phyloP scores from a whole-genome alignment of 2,797 vertebrate species.

The Leptatherina wallacei region DNA sequence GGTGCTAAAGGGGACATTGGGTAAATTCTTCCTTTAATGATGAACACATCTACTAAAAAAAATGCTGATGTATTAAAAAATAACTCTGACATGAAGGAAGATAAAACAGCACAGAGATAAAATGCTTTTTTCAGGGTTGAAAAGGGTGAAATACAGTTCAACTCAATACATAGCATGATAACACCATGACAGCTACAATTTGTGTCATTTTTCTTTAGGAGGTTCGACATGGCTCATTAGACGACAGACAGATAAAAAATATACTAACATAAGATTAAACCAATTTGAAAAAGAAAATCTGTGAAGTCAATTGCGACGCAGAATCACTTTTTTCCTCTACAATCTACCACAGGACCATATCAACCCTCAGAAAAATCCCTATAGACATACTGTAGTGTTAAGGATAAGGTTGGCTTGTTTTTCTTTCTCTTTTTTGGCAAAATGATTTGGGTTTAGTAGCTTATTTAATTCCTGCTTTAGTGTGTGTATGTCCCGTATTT shows the following conservation, averaged over 20 bases:
- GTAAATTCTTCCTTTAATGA: slow-evolving; percentile 37
- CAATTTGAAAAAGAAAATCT: not conserved
- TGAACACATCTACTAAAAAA: slow-evolving; percentile 32
- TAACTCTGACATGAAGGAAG: slow-evolving; percentile 18
- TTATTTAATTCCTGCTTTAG: not conserved
- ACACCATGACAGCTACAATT: not conserved
- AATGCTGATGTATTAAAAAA: not conserved
- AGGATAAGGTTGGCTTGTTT: not conserved
- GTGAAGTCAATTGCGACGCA: not conserved
- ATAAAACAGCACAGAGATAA: slow-evolving; percentile 20
- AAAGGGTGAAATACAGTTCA: slow-evolving; percentile 17
- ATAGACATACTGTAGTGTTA: not conserved
- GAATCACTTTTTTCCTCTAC: not conserved
- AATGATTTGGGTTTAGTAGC: not conserved
- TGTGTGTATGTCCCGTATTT: slow-evolving; percentile 11
- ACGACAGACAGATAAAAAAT: not conserved
- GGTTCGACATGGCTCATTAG: not conserved
- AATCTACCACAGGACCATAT: not conserved
- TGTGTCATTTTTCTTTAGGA: not conserved
- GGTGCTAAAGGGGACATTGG: slow-evolving; percentile 50
- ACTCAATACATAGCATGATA: not conserved
- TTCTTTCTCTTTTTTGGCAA: not conserved
- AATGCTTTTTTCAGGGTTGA: not conserved
- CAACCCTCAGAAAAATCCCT: not conserved
- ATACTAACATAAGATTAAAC: not conserved